Evolutionary conservation across 53 echinoderm and acorn worm genomes (phyloP).

Genomic region (Apostichopus leukothele): DNA sequence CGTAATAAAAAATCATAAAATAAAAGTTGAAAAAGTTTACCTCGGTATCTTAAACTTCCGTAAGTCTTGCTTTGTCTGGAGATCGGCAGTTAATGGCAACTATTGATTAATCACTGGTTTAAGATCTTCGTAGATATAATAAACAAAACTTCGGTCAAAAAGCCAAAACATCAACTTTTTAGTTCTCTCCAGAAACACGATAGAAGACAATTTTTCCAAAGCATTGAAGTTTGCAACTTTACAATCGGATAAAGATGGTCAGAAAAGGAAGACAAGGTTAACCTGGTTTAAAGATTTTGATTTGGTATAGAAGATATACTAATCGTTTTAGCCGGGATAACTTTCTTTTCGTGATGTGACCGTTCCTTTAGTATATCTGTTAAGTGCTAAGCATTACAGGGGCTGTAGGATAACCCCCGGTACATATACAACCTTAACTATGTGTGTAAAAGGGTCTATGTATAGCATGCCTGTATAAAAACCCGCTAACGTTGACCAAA

Average conservation of each 20-base stretch:
- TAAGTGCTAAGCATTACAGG: conserved; percentile 17
- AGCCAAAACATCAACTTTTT: background rate
- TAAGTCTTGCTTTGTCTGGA: no score
- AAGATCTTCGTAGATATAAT: no score
- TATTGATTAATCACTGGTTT: no score
- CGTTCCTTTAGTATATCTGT: background rate
- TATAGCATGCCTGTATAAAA: background rate
- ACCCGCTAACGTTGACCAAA: conserved; percentile 30
- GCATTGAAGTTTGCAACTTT: background rate
- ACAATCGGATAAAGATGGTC: background rate
- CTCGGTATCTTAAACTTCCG: no score
- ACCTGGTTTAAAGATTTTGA: background rate
- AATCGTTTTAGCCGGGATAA: conserved; percentile 5
- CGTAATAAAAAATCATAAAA: no score
- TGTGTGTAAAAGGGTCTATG: background rate
- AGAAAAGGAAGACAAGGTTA: background rate
- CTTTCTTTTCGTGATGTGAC: background rate
- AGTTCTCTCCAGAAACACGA: background rate
- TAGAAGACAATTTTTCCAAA: conserved; percentile 2
- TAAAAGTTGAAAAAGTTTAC: no score
- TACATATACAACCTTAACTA: background rate
- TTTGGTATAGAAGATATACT: background rate
- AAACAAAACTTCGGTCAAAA: background rate
- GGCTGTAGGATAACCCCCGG: conserved; percentile 5
- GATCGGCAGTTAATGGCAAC: no score